phyloP scores from a whole-genome alignment of 2,888 invertebrate species.

The Caenorhabditis drosophilae region DNA sequence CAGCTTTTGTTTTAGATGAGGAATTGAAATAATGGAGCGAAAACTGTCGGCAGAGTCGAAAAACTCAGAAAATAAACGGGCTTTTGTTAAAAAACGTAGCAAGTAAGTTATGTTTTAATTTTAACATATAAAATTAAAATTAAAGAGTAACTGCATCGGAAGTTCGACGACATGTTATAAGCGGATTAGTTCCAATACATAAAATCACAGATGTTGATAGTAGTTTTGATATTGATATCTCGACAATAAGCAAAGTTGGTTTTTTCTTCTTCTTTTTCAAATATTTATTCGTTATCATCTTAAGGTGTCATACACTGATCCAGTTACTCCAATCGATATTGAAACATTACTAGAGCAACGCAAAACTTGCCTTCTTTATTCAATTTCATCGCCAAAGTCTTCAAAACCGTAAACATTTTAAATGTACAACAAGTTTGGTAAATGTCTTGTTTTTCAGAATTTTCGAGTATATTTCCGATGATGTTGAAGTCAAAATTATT shows the following conservation, averaged over 20 bases:
- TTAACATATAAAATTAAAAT: background rate
- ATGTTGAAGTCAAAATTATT: slow-evolving; percentile 55
- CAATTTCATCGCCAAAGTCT: slow-evolving; percentile 35
- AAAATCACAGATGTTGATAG: slow-evolving; percentile 20
- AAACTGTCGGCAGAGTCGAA: slow-evolving; percentile 14
- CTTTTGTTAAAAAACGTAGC: slow-evolving; percentile 35
- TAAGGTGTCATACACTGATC: slow-evolving; percentile 24
- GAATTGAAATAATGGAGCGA: too few relatives aligned
- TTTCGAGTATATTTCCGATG: slow-evolving; percentile 60
- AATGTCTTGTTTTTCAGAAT: too few relatives aligned
- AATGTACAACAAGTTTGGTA: too few relatives aligned
- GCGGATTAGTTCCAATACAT: slow-evolving; percentile 31
- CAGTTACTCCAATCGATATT: slow-evolving; percentile 33
- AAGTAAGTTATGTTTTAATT: slow-evolving; percentile 24
- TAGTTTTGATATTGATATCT: slow-evolving; percentile 22
- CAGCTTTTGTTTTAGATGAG: too few relatives aligned
- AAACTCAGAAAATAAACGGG: slow-evolving; percentile 22
- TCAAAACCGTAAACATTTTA: too few relatives aligned
- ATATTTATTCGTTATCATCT: background rate
- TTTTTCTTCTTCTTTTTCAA: background rate
- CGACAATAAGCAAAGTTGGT: slow-evolving; percentile 29
- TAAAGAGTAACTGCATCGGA: slow-evolving; percentile 34
- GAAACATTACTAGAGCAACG: slow-evolving; percentile 31
- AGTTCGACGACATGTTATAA: slow-evolving; percentile 32
- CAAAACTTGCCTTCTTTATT: slow-evolving; percentile 34